Evolutionary conservation across 2,797 vertebrate genomes (phyloP).

Genomic region (Enteromius anoplus): DNA sequence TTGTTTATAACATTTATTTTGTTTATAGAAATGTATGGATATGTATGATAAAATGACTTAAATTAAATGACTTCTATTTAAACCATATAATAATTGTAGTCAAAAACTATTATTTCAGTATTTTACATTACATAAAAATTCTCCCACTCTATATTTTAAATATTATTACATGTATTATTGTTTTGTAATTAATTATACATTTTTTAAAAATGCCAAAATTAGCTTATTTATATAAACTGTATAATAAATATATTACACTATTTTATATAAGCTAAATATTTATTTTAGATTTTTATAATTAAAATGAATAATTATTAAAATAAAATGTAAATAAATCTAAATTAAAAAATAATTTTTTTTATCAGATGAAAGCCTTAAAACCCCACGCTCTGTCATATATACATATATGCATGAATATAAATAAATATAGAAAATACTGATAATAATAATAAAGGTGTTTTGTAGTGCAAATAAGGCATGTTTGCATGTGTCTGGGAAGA

Average conservation of each 20-base stretch:
- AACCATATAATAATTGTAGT: too few species aligned
- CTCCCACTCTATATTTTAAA: neutral
- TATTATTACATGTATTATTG: neutral
- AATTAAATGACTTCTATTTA: too few species aligned
- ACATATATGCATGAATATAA: neutral
- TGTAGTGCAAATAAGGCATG: neutral
- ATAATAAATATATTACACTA: neutral
- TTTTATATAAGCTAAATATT: neutral
- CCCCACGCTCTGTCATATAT: neutral
- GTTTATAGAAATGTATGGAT: neutral
- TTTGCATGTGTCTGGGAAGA: constrained; percentile 42
- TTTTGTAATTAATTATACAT: neutral
- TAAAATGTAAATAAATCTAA: neutral
- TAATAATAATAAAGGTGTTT: neutral
- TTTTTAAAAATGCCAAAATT: neutral
- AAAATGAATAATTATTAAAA: too few species aligned
- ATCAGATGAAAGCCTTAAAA: neutral
- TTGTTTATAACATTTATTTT: too few species aligned
- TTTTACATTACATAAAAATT: too few species aligned
- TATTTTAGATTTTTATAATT: too few species aligned
- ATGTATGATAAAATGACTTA: neutral
- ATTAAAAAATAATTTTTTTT: neutral
- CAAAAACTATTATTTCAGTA: too few species aligned
- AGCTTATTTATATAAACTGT: neutral
- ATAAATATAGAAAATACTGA: neutral